These are phyloP conservation scores for Philereme vetulata DNA, from an alignment of 2,888 invertebrate genomes.

Conservation along the genomic window DNA sequence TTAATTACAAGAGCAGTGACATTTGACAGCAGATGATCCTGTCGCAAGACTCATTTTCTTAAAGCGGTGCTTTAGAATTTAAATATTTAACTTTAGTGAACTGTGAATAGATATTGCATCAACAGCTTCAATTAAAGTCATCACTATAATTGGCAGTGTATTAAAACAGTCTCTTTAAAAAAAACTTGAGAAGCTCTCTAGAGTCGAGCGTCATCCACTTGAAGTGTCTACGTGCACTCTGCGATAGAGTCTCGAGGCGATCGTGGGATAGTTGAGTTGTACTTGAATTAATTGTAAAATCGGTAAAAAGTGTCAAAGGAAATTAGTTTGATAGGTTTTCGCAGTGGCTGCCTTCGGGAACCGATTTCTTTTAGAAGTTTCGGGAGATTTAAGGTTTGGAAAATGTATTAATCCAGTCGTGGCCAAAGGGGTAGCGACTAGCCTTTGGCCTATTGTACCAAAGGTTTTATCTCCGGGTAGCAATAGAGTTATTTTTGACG, in stretches of 20 bases:
- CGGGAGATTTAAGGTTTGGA: conserved; percentile 5
- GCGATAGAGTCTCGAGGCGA: conserved; percentile 12
- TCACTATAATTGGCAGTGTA: not conserved
- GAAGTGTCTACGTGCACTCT: conserved; percentile 37
- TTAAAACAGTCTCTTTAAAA: not conserved
- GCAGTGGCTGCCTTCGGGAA: conserved; percentile 9
- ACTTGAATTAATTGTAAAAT: conserved; percentile 37
- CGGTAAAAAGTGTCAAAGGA: conserved; percentile 30
- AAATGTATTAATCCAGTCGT: conserved; percentile 1
- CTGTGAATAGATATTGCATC: too few relatives aligned
- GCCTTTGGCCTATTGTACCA: too few relatives aligned
- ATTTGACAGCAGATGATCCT: too few relatives aligned
- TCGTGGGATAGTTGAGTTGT: conserved; percentile 24
- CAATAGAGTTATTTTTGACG: too few relatives aligned
- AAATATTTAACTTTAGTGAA: too few relatives aligned
- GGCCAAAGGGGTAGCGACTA: too few relatives aligned
- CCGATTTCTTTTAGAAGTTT: conserved; percentile 20
- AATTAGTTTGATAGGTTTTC: conserved; percentile 32
- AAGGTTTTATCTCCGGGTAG: too few relatives aligned
- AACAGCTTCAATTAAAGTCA: too few relatives aligned
- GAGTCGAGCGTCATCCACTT: conserved; percentile 49
- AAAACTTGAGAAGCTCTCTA: conserved; percentile 44
- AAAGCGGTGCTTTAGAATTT: too few relatives aligned
- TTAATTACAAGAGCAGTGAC: too few relatives aligned
- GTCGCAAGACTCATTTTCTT: too few relatives aligned